phyloP scores from a whole-genome alignment of 2,888 invertebrate genomes.

The Trissolcus brochymenae region DNA sequence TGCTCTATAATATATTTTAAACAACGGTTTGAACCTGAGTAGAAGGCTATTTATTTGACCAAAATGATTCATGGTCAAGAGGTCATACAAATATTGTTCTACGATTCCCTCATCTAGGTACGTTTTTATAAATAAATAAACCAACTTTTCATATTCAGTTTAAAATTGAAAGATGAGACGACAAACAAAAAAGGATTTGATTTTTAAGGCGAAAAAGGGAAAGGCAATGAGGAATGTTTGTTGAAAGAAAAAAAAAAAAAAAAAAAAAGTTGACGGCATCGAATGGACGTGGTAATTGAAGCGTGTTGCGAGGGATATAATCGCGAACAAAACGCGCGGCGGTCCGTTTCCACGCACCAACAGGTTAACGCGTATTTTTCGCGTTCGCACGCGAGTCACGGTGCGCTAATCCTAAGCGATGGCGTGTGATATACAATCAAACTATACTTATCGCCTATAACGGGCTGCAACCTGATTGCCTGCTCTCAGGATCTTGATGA shows the following conservation, averaged over 20 bases:
- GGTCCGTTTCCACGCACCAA: slow-evolving; percentile 54
- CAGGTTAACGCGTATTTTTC: slow-evolving; percentile 48
- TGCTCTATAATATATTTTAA: too few species aligned
- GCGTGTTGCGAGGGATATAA: slow-evolving; percentile 41
- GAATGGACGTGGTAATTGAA: slow-evolving; percentile 43
- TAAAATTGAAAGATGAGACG: too few species aligned
- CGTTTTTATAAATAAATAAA: too few species aligned
- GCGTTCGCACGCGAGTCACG: slow-evolving; percentile 65
- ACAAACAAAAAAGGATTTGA: too few species aligned
- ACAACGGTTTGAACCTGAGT: too few species aligned
- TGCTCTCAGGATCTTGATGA: too few species aligned
- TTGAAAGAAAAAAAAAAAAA: slow-evolving; percentile 23
- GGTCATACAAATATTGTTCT: too few species aligned
- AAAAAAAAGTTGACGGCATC: slow-evolving; percentile 9
- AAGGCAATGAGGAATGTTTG: slow-evolving; percentile 1
- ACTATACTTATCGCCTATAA: slow-evolving; percentile 58
- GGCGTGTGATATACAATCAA: slow-evolving; percentile 61
- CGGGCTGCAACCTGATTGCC: slow-evolving; percentile 48
- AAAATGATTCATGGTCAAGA: too few species aligned
- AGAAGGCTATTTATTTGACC: too few species aligned
- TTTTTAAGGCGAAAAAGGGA: slow-evolving; percentile 5
- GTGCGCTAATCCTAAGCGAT: slow-evolving; percentile 60
- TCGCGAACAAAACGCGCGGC: slow-evolving; percentile 34
- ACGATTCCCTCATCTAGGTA: too few species aligned
- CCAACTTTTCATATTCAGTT: too few species aligned